Conservation (phyloP, 2,888 invertebrate genomes). For the Hypomecis punctinalis region DNA sequence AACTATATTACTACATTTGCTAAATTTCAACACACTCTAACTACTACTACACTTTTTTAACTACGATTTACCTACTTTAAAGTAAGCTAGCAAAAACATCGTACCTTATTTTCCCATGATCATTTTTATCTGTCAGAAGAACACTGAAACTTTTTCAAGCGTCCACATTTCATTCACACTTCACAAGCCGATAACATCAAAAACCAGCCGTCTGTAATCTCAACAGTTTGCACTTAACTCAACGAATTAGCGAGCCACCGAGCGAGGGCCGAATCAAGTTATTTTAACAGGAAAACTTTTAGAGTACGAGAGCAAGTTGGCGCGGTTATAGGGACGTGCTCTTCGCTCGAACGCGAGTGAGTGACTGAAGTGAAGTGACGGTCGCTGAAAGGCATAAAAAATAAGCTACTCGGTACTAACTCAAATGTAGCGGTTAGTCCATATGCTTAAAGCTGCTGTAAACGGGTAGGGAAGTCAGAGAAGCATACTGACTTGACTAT, state of each 20-base stretch:
- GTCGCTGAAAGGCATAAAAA: constrained; percentile 2
- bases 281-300: constrained; percentile 21
- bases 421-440: no score
- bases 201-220: constrained; percentile 1
- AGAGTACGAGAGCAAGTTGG: constrained; percentile 7
- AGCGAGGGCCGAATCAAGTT: constrained; percentile 3
- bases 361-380: constrained; percentile 14
- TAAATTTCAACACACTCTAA: neutral
- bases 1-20: constrained; percentile 1
- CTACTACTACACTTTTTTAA: neutral
- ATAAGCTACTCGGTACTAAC: no score
- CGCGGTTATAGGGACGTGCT: constrained; percentile 3
- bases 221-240: constrained; percentile 15
- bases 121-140: constrained; percentile 3
- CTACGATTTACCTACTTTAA: neutral
- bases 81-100: neutral
- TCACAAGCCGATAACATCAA: constrained; percentile 6
- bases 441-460: no score
- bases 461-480: no score
- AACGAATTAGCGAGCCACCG: constrained; percentile 4
- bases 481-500: no score
- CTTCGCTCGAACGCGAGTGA: constrained; percentile 1
- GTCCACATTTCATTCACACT: constrained; percentile 15
- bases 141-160: constrained; percentile 16
- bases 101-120: constrained; percentile 32